Evolutionary conservation across 2,113 vertebrate species (phyloP).

Genomic region (Amphiprion ocellaris): DNA sequence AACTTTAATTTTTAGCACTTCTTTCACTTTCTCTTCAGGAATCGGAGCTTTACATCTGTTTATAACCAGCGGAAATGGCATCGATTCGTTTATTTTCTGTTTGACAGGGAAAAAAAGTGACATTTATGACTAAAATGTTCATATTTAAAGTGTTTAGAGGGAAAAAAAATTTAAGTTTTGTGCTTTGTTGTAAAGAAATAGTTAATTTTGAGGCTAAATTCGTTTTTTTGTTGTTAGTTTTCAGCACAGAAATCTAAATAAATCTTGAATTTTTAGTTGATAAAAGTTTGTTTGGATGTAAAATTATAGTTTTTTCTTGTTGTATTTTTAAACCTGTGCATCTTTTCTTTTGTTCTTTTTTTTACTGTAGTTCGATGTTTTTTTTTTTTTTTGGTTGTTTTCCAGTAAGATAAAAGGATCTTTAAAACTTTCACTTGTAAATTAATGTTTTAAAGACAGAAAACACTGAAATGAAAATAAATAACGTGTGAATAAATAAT

Average conservation of each 20-base stretch:
- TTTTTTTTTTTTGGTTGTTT: neutral
- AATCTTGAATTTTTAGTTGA: too few species aligned
- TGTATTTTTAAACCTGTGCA: neutral
- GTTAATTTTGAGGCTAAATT: neutral
- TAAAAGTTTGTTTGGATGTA: too few species aligned
- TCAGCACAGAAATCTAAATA: too few species aligned
- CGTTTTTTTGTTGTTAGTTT: neutral
- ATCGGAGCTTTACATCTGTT: conserved; percentile 79
- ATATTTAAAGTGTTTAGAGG: neutral
- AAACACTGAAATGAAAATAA: conserved; percentile 28
- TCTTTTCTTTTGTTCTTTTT: neutral
- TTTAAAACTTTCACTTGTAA: conserved; percentile 55
- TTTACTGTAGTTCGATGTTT: neutral
- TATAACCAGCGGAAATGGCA: conserved; percentile 45
- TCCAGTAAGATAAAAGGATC: neutral
- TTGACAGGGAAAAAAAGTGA: too few species aligned
- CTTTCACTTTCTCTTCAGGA: conserved; percentile 46
- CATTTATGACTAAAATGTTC: too few species aligned
- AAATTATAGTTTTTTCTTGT: neutral
- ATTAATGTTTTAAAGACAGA: conserved; percentile 58
- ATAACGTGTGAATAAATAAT: conserved; percentile 37
- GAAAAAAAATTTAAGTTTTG: neutral
- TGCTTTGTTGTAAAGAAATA: neutral
- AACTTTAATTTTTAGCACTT: neutral
- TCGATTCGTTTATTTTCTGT: neutral